Percentiles rank a stretch among this genome's conserved stretches.
Conservation (phyloP, 2,113 vertebrate species). For the Atractosteus spatula region DNA sequence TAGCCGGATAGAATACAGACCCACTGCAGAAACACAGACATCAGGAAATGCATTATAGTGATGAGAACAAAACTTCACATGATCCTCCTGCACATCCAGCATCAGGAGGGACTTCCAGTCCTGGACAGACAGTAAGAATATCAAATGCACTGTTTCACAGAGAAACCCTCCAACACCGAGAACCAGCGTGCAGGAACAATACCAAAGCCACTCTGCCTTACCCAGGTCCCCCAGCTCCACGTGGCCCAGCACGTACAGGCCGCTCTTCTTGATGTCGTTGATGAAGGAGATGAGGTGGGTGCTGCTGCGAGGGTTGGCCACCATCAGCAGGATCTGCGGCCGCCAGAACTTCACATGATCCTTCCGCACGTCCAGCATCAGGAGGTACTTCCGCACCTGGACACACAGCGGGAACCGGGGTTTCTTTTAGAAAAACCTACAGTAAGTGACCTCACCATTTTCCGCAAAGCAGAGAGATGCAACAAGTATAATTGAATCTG, state of each 20-base stretch:
- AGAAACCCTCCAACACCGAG: not conserved
- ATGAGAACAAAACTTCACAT: slow-evolving; percentile 87
- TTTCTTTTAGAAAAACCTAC: too few species aligned
- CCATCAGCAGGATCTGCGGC: slow-evolving; percentile 90
- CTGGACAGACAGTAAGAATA: slow-evolving; percentile 48
- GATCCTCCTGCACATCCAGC: slow-evolving; percentile 93
- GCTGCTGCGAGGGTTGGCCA: slow-evolving; percentile 83
- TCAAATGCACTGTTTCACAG: not conserved
- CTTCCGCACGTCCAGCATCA: slow-evolving; percentile 93
- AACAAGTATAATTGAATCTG: too few species aligned
- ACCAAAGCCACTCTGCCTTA: slow-evolving; percentile 50
- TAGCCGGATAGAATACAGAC: not conserved
- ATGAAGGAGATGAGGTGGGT: slow-evolving; percentile 84
- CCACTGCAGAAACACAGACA: not conserved
- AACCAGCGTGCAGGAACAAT: not conserved
- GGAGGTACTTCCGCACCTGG: slow-evolving; percentile 92
- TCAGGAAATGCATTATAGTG: too few species aligned
- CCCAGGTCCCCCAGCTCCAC: slow-evolving; percentile 87
- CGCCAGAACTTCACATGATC: slow-evolving; percentile 98
- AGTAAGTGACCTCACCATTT: too few species aligned
- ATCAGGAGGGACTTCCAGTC: slow-evolving; percentile 93
- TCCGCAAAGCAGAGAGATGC: too few species aligned
- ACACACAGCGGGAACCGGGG: not conserved
- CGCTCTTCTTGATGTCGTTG: slow-evolving; percentile 96
- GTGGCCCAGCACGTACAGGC: slow-evolving; percentile 90